Evolutionary conservation across 2,888 invertebrate species (phyloP), one percentile per base, ranked within the genome.

Genomic region (Lycophotia porphyrea): DNA sequence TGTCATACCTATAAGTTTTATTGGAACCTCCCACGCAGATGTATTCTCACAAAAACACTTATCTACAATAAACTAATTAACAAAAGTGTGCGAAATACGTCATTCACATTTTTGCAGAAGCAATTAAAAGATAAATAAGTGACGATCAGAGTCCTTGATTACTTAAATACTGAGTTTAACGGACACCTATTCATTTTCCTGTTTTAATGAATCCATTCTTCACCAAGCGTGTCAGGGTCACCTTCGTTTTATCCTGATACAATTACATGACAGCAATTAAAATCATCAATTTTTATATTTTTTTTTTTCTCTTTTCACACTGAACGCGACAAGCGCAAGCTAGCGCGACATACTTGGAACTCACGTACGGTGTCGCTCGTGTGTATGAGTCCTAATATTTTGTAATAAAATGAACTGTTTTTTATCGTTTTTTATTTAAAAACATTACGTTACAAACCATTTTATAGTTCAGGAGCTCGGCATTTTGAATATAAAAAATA

Each of bases 81-180:
- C 31, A 47, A 18, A 44, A 55, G 3, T 7, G 31, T 70, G 70
- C 34, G 36, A 64, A 70, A 15, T 55, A 47, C 71, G 55, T 64
- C 44, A 64, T 70, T 70, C 34, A 27, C 5, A 4, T 47, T 39
- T 47, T 64, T 34, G 21, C 44, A 13, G 1, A 13, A 55, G n/a
- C 31, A 67, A 67, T 76, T n/a, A 39, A 24, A 76, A 39, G 7
- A 55, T 44, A 55, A 70, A 61, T 21, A 55, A 55, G 5, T 55
- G 21, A 34, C 9, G 13, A 34, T 31, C 4, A 15, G n/a, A 55
- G 5, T 60, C n/a, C 58, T 47, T 61, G 24, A 58, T 47, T 39
- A 58, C 18, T 27, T 44, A 64, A 36, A 39, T 34, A 67, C 55
- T 39, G 31, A 47, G n/a, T 47, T 7, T 24, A 76, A 27, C 68